Base-by-base conservation (phyloP, 1,140 invertebrate species). In the Lanistes nyassanus region DNA sequence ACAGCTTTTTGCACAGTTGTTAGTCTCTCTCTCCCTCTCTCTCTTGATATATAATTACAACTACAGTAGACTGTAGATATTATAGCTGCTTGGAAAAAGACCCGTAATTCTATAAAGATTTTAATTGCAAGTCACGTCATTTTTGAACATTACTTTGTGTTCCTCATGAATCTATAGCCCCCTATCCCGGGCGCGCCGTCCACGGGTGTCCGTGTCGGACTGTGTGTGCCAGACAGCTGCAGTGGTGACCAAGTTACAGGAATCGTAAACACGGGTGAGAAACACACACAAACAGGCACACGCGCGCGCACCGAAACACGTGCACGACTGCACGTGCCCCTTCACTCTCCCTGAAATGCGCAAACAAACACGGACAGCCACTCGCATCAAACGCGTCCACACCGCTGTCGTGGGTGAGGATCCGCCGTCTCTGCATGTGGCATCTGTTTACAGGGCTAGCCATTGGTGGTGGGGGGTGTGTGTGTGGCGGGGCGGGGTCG, bases 201-300 rank as follows among this genome's bases (percentile, higher is more conserved):
- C 5, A 29, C 42, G 13, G 66, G 66, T 47, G 5, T 68, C 23
- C 66, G 66, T 23, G 42, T 68, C 5, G 66, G 66, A 29, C 66
- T 68, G 21, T 68, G 66, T 68, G 66, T 68, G 2, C 66, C 66
- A 3, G 47, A 68, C 31, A 51, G 26, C 39, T 68, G 66, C 66
- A 68, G 7, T 19, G 66, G 21, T 0, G 1, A 29, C 0, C 37
- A 55, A 42, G 31, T 68, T 51, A 68, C 66, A 23, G 21, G 4
- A 2, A 3, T 68, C 5, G 3, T 68, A 11, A 53, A 68, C 47
- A 19, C 26, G 1, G 66, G 66, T 66, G 9, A 66, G 2, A 21
- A 31, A 19, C 36, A 65, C 62, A 65, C 3, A 36, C 64, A 21
- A 6, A 42, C 6, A 66, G 0, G 2, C 36, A 39, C 16, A 66